A percentile compares a stretch with the other conserved stretches of the same genome.
Evolutionary conservation across 23 tunicate genomes (phyloP).

Genomic region (Oikopleura albicans): DNA sequence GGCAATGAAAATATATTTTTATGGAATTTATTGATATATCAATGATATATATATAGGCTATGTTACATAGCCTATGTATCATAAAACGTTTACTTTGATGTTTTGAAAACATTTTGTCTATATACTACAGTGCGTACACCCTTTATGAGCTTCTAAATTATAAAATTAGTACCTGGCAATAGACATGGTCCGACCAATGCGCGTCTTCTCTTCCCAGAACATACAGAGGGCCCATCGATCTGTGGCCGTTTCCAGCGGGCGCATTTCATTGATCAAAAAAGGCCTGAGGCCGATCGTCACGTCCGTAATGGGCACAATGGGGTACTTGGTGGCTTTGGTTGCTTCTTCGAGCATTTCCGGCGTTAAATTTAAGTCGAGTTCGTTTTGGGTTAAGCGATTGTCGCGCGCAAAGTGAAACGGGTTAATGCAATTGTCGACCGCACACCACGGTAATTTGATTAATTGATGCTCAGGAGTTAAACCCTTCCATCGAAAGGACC

Average conservation of each 20-base stretch:
- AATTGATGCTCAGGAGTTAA: background rate
- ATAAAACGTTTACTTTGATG: too few species aligned
- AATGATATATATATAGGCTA: too few species aligned
- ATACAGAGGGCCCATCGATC: background rate
- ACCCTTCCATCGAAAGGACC: background rate
- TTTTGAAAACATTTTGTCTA: too few species aligned
- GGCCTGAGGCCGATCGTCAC: too few species aligned
- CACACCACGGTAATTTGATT: background rate
- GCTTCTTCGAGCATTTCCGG: background rate
- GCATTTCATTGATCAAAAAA: background rate
- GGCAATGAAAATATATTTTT: too few species aligned
- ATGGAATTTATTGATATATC: too few species aligned
- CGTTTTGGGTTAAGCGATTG: background rate
- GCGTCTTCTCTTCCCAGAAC: constrained; percentile 11
- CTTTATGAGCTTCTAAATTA: too few species aligned
- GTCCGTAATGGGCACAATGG: background rate
- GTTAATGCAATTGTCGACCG: background rate
- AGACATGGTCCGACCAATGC: background rate
- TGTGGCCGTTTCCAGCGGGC: background rate
- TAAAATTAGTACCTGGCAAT: background rate
- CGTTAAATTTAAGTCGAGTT: background rate
- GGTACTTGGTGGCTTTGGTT: background rate
- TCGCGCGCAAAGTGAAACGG: background rate
- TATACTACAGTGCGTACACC: too few species aligned
- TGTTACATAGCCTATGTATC: too few species aligned